These are phyloP conservation scores for Parascotia fuliginaria DNA, from an alignment of 2,888 invertebrate genomes.

Conservation along the genomic window DNA sequence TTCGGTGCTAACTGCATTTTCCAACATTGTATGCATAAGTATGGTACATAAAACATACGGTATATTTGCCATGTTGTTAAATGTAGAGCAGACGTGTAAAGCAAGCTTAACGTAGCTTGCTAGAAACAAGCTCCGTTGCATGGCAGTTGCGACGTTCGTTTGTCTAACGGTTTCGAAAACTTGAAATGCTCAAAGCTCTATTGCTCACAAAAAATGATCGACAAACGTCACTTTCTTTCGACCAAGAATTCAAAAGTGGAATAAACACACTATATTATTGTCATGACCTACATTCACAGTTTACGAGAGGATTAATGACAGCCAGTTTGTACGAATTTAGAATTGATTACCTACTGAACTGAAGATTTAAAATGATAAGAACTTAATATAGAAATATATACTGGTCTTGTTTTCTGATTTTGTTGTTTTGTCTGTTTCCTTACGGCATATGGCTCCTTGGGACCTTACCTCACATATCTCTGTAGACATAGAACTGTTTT, in stretches of 20 bases:
- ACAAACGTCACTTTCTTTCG: constrained; percentile 36
- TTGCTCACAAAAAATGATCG: constrained; percentile 54
- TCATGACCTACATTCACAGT: constrained; percentile 12
- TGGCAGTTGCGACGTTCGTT: constrained; percentile 44
- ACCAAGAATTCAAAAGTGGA: constrained; percentile 21
- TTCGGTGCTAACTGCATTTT: constrained; percentile 31
- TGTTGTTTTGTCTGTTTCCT: too few species aligned
- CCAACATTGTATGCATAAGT: constrained; percentile 22
- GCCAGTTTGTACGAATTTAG: too few species aligned
- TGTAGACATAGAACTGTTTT: too few species aligned
- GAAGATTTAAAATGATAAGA: too few species aligned
- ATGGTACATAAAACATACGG: constrained; percentile 12
- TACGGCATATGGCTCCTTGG: too few species aligned
- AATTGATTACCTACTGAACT: too few species aligned
- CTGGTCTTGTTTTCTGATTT: too few species aligned
- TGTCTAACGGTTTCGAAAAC: constrained; percentile 67
- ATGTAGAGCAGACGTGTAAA: constrained; percentile 51
- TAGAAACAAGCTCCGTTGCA: constrained; percentile 7
- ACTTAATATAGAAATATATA: too few species aligned
- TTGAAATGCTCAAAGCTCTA: constrained; percentile 42
- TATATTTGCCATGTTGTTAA: constrained; percentile 27
- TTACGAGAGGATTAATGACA: too few species aligned
- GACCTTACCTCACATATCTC: too few species aligned
- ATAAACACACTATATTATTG: constrained; percentile 13
- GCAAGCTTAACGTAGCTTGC: constrained; percentile 36